Base-by-base conservation (phyloP, 2,797 vertebrate species). In the Microctenopoma lineatum region DNA sequence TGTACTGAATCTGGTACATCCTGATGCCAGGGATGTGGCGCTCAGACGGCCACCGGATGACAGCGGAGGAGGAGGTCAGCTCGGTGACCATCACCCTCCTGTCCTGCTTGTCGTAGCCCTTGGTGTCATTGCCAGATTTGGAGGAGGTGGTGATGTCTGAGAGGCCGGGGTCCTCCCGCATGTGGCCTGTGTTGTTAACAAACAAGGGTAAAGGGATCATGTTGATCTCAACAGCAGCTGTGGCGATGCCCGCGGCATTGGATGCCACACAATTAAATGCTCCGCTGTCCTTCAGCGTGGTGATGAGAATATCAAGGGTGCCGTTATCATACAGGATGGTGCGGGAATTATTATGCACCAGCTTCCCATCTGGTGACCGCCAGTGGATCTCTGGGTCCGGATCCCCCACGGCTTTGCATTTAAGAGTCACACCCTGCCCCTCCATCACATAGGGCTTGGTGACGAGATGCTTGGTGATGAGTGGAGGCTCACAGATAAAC, bases 1-100 rank as follows among this genome's bases (percentile, higher is more conserved):
- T 98, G 84, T 98, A 98, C 88, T 98, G 96, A 70, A 98, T 95
- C 92, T 98, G 97, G 90, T 98, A 97, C 96, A 98, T 97, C 65
- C 97, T 92, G 76, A 98, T 96, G 27, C 96, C 96, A 0, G 97
- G 97, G 39, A 97, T 95, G 0, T 96, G 95, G 51, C 96, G 94
- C 77, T 97, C 96, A 0, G 96, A 97, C 0, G 96, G 95, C 97
- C 97, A 98, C 26, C 94, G 96, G 81, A 98, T 96, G 56, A 97
- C 92, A 7, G 96, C 96, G 0, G 97, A 96, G 48, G 94, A 96
- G 0, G 96, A 95, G 41, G 95, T 97, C 75, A 98, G 90, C 66
- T 97, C 96, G 0, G 89, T 92, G 0, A 96, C 96, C 83, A 96
- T 87, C 2, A 98, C 95, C 65, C 94, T 93, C 62, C 92, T 93